Percentiles rank a stretch among this genome's conserved stretches.
Evolutionary conservation across 2,888 invertebrate species (phyloP).

Genomic region (Muschampia plurimacula): DNA sequence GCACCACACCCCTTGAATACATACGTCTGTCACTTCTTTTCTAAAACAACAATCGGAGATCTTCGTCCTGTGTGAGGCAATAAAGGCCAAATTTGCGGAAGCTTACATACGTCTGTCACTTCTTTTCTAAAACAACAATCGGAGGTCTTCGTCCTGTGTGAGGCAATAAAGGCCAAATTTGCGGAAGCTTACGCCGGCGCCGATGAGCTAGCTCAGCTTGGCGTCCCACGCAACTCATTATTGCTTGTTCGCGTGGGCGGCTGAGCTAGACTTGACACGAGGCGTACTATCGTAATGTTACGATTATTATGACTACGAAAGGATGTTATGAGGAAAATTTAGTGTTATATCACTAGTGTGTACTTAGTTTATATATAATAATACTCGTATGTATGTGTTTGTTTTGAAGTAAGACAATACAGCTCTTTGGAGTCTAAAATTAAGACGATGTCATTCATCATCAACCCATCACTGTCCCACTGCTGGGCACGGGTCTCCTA

Average conservation of each 20-base stretch:
- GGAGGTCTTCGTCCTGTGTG: constrained; percentile 21
- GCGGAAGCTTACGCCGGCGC: constrained; percentile 14
- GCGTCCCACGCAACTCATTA: constrained; percentile 30
- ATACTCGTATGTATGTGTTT: too few relatives aligned
- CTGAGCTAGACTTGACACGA: constrained; percentile 15
- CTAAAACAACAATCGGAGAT: not conserved
- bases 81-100: constrained; percentile 23
- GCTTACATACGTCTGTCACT: not conserved
- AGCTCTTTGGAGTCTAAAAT: too few relatives aligned
- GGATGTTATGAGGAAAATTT: not conserved
- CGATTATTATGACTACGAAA: constrained; percentile 7
- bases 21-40: not conserved
- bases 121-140: not conserved
- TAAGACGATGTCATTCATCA: too few relatives aligned
- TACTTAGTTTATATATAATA: not conserved
- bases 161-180: constrained; percentile 6
- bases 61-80: constrained; percentile 19
- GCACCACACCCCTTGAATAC: too few relatives aligned
- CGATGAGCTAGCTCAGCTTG: constrained; percentile 10
- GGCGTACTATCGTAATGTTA: constrained; percentile 3
- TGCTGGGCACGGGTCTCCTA: too few relatives aligned
- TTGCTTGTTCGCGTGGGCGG: constrained; percentile 26
- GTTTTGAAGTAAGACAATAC: too few relatives aligned
- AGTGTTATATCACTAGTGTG: not conserved
- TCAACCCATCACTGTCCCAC: too few relatives aligned